phyloP scores from a whole-genome alignment of 2,113 vertebrate genomes.

The Pseudopipra pipra region DNA sequence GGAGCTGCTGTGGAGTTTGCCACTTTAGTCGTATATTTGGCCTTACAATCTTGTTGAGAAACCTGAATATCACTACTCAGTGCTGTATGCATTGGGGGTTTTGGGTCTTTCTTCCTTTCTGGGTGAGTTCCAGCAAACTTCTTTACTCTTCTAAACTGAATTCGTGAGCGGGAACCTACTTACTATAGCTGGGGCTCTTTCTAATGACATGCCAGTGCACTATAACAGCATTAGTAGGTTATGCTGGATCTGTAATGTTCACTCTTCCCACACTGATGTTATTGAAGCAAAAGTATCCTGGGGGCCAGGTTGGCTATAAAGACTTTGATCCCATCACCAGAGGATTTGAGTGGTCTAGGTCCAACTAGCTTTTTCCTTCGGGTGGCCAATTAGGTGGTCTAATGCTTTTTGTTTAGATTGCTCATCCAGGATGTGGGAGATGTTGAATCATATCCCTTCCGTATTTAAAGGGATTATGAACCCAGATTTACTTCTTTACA shows the following conservation, averaged over 20 bases:
- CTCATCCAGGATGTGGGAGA: conserved; percentile 45
- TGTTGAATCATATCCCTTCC: conserved; percentile 48
- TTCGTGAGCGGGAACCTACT: not conserved
- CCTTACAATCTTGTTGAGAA: not conserved
- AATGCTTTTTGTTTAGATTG: conserved; percentile 13
- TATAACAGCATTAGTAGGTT: not conserved
- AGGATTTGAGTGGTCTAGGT: not conserved
- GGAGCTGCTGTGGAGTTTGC: not conserved
- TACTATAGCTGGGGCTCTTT: not conserved
- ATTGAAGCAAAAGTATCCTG: not conserved
- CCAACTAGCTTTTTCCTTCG: conserved; percentile 2
- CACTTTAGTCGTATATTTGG: not conserved
- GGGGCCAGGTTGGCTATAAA: not conserved
- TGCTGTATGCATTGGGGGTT: accelerated
- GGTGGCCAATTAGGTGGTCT: not conserved
- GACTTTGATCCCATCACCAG: not conserved
- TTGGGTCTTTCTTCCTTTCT: not conserved
- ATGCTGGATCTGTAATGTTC: not conserved
- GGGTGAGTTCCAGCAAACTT: not conserved
- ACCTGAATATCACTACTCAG: not conserved
- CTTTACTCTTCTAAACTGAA: not conserved
- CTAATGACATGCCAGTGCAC: not conserved
- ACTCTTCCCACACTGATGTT: not conserved
- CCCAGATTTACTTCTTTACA: conserved; percentile 5
- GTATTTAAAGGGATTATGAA: not conserved